These are phyloP conservation scores for Mixornis gularis DNA, from an alignment of 2,113 vertebrate species.

Conservation along the genomic window DNA sequence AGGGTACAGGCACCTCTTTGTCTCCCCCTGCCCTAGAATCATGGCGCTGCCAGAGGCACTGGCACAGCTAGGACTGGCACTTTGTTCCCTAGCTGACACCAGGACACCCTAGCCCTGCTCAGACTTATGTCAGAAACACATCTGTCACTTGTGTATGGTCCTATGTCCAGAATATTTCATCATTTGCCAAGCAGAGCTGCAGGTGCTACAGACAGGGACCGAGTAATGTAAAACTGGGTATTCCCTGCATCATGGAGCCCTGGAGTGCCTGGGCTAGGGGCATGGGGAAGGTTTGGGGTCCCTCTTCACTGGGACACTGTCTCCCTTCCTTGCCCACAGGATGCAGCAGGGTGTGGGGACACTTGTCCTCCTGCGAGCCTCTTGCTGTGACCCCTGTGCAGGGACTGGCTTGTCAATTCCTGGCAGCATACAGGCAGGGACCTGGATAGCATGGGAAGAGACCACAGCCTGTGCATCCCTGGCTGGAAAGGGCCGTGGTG, in stretches of 20 bases:
- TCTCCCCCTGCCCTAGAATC: background rate
- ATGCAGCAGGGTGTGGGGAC: background rate
- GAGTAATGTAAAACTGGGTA: background rate
- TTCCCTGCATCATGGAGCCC: rapidly evolving
- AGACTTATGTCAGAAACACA: background rate
- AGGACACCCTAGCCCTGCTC: background rate
- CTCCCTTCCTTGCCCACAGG: background rate
- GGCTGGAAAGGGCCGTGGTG: background rate
- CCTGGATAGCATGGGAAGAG: background rate
- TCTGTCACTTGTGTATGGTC: background rate
- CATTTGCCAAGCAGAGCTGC: background rate
- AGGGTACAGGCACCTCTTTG: rapidly evolving
- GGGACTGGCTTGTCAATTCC: background rate
- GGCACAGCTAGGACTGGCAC: background rate
- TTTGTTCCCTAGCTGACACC: background rate
- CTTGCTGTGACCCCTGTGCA: background rate
- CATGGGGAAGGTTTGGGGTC: background rate
- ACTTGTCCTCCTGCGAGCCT: background rate
- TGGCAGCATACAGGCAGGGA: rapidly evolving
- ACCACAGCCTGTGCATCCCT: background rate
- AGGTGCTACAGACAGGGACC: rapidly evolving
- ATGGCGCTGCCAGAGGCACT: background rate
- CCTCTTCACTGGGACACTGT: background rate
- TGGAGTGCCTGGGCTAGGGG: background rate
- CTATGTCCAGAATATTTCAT: background rate